Evolutionary conservation across 2,113 vertebrate species (phyloP).

Genomic region (Vireo altiloquus): DNA sequence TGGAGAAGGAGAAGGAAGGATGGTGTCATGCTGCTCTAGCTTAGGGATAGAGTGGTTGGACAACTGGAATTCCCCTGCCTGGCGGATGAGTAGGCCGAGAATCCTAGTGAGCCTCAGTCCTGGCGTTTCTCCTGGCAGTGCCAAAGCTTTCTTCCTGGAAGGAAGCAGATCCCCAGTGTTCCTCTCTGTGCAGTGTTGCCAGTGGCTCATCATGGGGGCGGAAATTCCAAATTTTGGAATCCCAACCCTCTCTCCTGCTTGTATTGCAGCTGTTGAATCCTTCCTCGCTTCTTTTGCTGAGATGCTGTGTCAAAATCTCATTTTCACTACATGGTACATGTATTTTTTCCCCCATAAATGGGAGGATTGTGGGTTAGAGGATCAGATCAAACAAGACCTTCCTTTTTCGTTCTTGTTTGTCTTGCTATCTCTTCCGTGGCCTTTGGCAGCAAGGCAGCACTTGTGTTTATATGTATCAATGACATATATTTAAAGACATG

Average conservation of each 20-base stretch:
- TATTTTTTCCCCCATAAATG: not conserved
- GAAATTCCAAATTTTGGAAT: not conserved
- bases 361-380: not conserved
- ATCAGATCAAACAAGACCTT: conserved; percentile 10
- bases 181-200: not conserved
- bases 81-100: not conserved
- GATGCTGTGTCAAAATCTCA: not conserved
- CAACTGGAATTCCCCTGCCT: not conserved
- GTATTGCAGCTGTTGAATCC: not conserved
- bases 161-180: not conserved
- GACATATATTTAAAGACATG: not conserved
- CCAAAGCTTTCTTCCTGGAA: not conserved
- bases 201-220: not conserved
- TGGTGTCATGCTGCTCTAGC: not conserved
- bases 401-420: conserved; percentile 19
- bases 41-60: not conserved
- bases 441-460: not conserved
- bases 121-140: not conserved
- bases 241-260: not conserved
- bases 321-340: not conserved
- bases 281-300: not conserved
- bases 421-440: not conserved
- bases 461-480: not conserved
- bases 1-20: not conserved
- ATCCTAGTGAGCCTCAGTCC: not conserved